Evolutionary conservation across 2,113 vertebrate species (phyloP).

Genomic region (Pristiophorus japonicus): DNA sequence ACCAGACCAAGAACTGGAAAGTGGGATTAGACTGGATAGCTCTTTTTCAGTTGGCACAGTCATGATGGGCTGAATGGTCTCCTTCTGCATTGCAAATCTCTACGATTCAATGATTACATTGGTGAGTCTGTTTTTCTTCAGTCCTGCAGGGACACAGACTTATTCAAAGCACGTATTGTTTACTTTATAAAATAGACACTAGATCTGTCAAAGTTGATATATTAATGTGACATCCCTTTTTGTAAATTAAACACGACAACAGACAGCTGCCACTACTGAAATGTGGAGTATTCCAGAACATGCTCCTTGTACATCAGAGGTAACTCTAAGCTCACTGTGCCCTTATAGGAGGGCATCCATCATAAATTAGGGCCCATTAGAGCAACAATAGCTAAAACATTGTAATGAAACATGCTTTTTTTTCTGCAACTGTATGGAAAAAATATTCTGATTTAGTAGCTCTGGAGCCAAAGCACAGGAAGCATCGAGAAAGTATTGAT

Average conservation of each 20-base stretch:
- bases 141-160: not conserved
- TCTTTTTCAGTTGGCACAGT: no score
- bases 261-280: not conserved
- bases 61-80: no score
- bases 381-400: not conserved
- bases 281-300: not conserved
- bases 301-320: not conserved
- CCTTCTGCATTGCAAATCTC: no score
- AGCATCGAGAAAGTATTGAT: not conserved
- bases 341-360: not conserved
- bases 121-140: not conserved
- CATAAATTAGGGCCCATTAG: not conserved
- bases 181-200: not conserved
- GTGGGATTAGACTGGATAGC: no score
- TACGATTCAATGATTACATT: not conserved
- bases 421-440: not conserved
- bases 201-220: constrained; percentile 2
- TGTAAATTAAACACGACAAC: constrained; percentile 25
- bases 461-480: not conserved
- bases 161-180: constrained; percentile 24
- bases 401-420: not conserved
- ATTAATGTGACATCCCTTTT: constrained; percentile 1
- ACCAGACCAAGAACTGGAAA: no score
- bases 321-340: not conserved
- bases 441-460: not conserved